These are phyloP conservation scores for Periophthalmus modestus DNA, from an alignment of 2,113 vertebrate species.

Conservation along the genomic window DNA sequence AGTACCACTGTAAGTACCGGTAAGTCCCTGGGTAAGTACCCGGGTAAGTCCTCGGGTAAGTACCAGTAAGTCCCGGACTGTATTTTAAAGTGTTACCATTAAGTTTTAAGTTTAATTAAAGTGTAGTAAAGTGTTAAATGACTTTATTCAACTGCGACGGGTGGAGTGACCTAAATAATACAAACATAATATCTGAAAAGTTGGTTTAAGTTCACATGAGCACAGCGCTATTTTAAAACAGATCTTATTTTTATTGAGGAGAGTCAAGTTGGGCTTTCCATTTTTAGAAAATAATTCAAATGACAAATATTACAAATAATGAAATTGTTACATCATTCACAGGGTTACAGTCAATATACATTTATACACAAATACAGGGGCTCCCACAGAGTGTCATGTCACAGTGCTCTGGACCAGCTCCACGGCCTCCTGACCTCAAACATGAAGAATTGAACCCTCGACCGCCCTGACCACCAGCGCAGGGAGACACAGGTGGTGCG, in stretches of 20 bases:
- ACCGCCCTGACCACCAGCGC: slow-evolving; percentile 41
- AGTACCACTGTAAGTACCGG: no score
- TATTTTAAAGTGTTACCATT: no score
- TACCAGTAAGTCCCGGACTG: no score
- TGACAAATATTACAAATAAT: slow-evolving; percentile 86
- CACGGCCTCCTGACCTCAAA: slow-evolving; percentile 50
- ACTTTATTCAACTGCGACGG: no score
- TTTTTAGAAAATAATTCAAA: slow-evolving; percentile 86
- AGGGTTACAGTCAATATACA: slow-evolving; percentile 87
- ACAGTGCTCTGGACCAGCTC: slow-evolving; percentile 77
- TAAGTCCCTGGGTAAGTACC: no score
- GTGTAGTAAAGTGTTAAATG: no score
- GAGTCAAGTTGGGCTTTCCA: slow-evolving; percentile 81
- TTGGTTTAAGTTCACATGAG: no score
- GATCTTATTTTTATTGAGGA: slow-evolving; percentile 82
- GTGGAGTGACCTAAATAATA: no score
- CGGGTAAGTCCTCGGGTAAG: no score
- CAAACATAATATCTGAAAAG: no score
- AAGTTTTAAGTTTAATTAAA: no score
- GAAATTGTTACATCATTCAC: slow-evolving; percentile 88
- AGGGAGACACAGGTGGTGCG: slow-evolving; percentile 6
- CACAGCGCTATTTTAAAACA: slow-evolving; percentile 55
- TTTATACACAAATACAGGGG: slow-evolving; percentile 82
- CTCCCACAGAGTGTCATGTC: slow-evolving; percentile 64
- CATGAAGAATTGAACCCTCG: slow-evolving; percentile 20